A percentile compares a stretch with the other conserved stretches of the same genome.
Evolutionary conservation across 2,888 invertebrate genomes (phyloP).

Genomic region (Temnothorax ravouxi): DNA sequence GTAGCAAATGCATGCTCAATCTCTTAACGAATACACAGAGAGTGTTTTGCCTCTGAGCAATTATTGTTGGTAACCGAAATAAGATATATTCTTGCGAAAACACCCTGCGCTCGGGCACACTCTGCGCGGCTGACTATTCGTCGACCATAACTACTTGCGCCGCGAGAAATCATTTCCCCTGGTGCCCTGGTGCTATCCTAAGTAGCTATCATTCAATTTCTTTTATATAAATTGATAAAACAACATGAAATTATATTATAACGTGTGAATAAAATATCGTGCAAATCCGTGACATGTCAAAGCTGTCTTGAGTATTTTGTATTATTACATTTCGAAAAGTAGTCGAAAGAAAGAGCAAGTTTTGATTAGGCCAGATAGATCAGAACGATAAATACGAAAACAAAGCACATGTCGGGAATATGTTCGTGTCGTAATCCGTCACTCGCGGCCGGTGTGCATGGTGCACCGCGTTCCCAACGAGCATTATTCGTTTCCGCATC

Average conservation of each 20-base stretch:
- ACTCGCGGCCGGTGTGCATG: neutral
- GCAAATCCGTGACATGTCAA: neutral
- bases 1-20: neutral
- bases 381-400: neutral
- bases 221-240: neutral
- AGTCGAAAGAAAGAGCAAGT: neutral
- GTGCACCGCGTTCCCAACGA: conserved; percentile 16
- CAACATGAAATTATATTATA: neutral
- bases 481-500: conserved; percentile 34
- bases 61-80: neutral
- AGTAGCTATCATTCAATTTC: neutral
- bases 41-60: neutral
- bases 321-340: neutral
- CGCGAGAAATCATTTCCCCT: neutral
- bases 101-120: neutral
- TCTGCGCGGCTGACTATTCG: neutral
- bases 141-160: conserved; percentile 15
- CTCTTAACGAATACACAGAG: neutral
- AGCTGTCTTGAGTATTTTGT: neutral
- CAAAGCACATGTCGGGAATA: neutral
- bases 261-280: neutral
- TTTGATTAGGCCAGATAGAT: neutral
- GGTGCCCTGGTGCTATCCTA: neutral
- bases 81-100: neutral
- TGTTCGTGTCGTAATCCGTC: conserved; percentile 5